phyloP scores from a whole-genome alignment of 92 coral and sea anemone genomes.

The Epizoanthus ramosus region DNA sequence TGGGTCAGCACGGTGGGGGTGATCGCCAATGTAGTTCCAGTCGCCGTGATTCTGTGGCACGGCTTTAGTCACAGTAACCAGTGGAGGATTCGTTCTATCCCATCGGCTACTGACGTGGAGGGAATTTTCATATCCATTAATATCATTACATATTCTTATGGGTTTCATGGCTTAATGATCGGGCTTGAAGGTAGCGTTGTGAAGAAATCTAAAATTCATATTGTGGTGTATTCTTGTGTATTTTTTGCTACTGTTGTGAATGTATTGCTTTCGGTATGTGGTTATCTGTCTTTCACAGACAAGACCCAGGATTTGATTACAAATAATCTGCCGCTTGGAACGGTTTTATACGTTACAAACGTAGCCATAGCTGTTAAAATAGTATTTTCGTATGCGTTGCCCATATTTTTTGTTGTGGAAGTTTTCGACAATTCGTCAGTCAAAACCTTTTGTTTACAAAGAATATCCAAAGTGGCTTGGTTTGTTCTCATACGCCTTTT shows the following conservation, averaged over 20 bases:
- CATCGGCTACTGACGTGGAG: too few species aligned
- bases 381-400: slow-evolving; percentile 32
- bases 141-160: slow-evolving; percentile 22
- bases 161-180: slow-evolving; percentile 15
- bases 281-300: slow-evolving; percentile 18
- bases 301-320: too few species aligned
- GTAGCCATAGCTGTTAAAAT: slow-evolving; percentile 32
- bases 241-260: slow-evolving; percentile 10
- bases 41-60: too few species aligned
- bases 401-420: slow-evolving; percentile 19
- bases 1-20: too few species aligned
- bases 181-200: slow-evolving; percentile 10
- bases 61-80: too few species aligned
- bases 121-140: slow-evolving; percentile 23
- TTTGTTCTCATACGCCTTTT: slow-evolving; percentile 2
- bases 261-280: not conserved
- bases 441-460: slow-evolving; percentile 31
- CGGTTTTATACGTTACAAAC: slow-evolving; percentile 16
- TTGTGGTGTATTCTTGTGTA: not conserved
- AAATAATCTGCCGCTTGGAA: too few species aligned
- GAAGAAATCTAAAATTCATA: slow-evolving; percentile 13
- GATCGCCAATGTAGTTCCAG: too few species aligned
- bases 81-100: too few species aligned
- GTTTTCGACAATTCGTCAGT: slow-evolving; percentile 10
- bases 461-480: slow-evolving; percentile 3